Base-by-base conservation (phyloP, 2,113 vertebrate species). In the Neogale vison region DNA sequence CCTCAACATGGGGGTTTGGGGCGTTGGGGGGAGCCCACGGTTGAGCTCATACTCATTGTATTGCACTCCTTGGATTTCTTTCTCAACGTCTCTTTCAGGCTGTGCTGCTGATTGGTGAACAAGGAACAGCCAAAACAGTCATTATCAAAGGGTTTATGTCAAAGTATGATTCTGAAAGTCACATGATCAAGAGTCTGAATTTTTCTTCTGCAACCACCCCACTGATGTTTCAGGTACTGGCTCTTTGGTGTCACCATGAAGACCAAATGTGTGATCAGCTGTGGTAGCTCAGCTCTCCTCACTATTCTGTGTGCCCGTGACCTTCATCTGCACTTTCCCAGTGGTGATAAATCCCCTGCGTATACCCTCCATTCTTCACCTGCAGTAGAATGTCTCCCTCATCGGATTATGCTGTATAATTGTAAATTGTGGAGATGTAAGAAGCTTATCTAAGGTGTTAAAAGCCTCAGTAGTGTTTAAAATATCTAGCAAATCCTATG, bases 161-260 rank as follows among this genome's bases (percentile, higher is more conserved):
- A 74, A 99, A 99, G 98, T 99, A 99, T 76, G 99, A 99, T 97
- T 98, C 99, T 29, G 99, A 99, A 98, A 99, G 63, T 52, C 99
- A 99, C 83, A 98, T 99, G 93, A 97, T 98, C 81, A 99, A 99
- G 98, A 99, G 98, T 97, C 98, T 99, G 61, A 99, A 99, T 98
- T 99, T 99, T 98, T 99, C 99, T 45, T 99, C 99, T 50, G 99
- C 99, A 55, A 99, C 99, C 14, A 99, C 99, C 10, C 99, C 99
- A 0, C 98, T 99, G 76, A 99, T 99, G 99, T 99, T 99, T 98
- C 99, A 99, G 99, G 99, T 99, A 98, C 13, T 18, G 39, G 20
- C 15, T n/a, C 18, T 26, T 76, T 52, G 21, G 29, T 59, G 2
- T 36, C 39, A 11, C 10, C 0, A 0, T 12, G 34, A 23, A 77